These are phyloP conservation scores for Cololabis saira DNA, from an alignment of 2,113 vertebrate genomes.

Conservation along the genomic window DNA sequence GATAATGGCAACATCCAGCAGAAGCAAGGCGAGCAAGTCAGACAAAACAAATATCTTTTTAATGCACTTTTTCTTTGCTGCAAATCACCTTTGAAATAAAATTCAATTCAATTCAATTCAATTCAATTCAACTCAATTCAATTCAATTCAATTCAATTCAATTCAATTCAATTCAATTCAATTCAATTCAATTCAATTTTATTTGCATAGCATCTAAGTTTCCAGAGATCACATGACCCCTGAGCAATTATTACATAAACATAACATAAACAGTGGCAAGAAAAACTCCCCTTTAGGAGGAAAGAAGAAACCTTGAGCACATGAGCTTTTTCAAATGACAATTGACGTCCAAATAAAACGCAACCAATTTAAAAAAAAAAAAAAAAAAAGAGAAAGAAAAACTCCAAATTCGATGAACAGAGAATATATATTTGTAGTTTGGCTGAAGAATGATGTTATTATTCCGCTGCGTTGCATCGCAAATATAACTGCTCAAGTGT, in stretches of 20 bases:
- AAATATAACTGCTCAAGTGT: slow-evolving; percentile 57
- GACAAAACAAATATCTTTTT: slow-evolving; percentile 56
- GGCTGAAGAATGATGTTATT: slow-evolving; percentile 12
- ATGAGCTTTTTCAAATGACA: neutral
- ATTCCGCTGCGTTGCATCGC: slow-evolving; percentile 42
- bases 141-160: too few relatives aligned
- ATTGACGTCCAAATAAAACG: neutral
- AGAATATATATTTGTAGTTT: slow-evolving; percentile 5
- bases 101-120: too few relatives aligned
- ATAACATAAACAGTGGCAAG: too few relatives aligned
- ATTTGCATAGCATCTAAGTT: too few relatives aligned
- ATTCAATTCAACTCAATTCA: too few relatives aligned
- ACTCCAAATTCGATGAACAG: too few relatives aligned
- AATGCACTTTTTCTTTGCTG: neutral
- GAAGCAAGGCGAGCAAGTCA: slow-evolving; percentile 49
- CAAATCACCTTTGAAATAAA: slow-evolving; percentile 12
- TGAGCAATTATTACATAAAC: too few relatives aligned
- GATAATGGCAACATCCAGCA: slow-evolving; percentile 77
- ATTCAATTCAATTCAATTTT: too few relatives aligned
- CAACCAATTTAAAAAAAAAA: neutral
- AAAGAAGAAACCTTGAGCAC: too few relatives aligned
- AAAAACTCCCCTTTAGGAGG: too few relatives aligned
- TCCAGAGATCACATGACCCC: too few relatives aligned
- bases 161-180: too few relatives aligned
- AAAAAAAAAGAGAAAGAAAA: slow-evolving; percentile 5